A percentile compares a stretch with the other conserved stretches of the same genome.
These are phyloP conservation scores for Gnatocerus cornutus DNA, from an alignment of 2,888 invertebrate species.

Conservation along the genomic window DNA sequence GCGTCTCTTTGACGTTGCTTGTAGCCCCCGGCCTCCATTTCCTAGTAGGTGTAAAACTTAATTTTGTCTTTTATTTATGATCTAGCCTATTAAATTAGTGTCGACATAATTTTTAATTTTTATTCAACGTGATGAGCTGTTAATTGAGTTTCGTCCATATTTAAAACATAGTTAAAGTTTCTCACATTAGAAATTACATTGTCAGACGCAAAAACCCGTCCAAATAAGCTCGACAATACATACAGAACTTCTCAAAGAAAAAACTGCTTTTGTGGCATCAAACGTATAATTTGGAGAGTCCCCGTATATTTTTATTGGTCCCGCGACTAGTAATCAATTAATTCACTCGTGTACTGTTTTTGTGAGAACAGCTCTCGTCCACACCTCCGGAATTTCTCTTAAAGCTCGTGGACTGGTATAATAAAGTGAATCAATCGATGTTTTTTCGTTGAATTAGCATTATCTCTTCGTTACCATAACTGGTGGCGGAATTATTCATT, in stretches of 20 bases:
- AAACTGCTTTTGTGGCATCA: background rate
- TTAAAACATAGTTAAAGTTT: background rate
- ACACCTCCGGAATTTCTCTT: slow-evolving; percentile 37
- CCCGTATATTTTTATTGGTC: slow-evolving; percentile 7
- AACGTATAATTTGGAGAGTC: slow-evolving; percentile 6
- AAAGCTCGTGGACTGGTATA: slow-evolving; percentile 14
- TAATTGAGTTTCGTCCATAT: background rate
- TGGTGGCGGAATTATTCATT: slow-evolving; percentile 45
- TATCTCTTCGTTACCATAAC: slow-evolving; percentile 43
- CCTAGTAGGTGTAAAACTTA: slow-evolving; percentile 3
- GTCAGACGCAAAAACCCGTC: background rate
- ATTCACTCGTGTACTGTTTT: slow-evolving; percentile 33
- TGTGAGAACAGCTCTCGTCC: slow-evolving; percentile 32
- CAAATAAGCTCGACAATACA: slow-evolving; percentile 3
- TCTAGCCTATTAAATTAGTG: background rate
- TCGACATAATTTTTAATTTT: background rate
- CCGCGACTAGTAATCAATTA: slow-evolving; percentile 33
- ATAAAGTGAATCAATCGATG: slow-evolving; percentile 32
- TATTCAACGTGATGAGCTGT: slow-evolving; percentile 1
- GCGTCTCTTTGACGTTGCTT: background rate
- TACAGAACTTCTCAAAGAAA: background rate
- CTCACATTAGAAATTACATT: slow-evolving; percentile 2
- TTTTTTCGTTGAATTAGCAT: slow-evolving; percentile 42
- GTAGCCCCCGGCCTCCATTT: background rate
- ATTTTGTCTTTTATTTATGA: slow-evolving; percentile 5